Evolutionary conservation across 2,113 vertebrate species (phyloP), one percentile per base, ranked within the genome.

Genomic region (Seriola aureovittata): DNA sequence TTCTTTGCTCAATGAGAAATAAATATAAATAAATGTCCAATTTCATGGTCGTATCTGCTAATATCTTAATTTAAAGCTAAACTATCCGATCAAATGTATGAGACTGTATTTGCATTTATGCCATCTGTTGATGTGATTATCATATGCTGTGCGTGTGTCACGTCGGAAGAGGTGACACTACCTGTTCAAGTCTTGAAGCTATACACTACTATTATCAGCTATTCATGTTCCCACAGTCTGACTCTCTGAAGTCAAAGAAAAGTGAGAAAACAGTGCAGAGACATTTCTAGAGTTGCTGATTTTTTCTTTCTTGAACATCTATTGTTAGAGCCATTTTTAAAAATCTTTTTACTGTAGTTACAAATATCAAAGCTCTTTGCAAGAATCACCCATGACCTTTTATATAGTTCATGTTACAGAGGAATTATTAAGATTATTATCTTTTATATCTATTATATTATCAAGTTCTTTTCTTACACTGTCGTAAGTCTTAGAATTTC

Each of bases 211-310:
- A 42, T 42, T 42, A 42, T 42, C 40, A 42, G 40, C 10, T 42
- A 42, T 25, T 84, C 25, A 32, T 6, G 52, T 78, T 77, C 85
- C 52, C 59, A 67, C 46, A 69, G 25, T 57, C 23, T 17, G 23
- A 14, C 40, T 75, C 13, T 34, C 23, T 57, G 25, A 77, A 42
- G 32, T 59, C 5, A 10, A 14, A 65, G 38, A 40, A 7, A 23
- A 23, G 1, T 14, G 10, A 38, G 4, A 5, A 32, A 44, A 68
- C 36, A 5, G 1, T 2, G 10, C n/a, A 0, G 5, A 23, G 8
- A 38, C 40, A 34, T 62, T 44, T 68, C 17, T 13, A 12, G 3
- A 52, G 4, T 13, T 32, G 13, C 21, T 63, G 38, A 8, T n/a
- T 32, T 38, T 11, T 40, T 63, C 5, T n/a, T n/a, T 36, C 29